Percentiles rank a stretch among this genome's conserved stretches.
These are phyloP conservation scores for Campylorhamphus procurvoides DNA, from an alignment of 2,113 vertebrate genomes.

Conservation along the genomic window DNA sequence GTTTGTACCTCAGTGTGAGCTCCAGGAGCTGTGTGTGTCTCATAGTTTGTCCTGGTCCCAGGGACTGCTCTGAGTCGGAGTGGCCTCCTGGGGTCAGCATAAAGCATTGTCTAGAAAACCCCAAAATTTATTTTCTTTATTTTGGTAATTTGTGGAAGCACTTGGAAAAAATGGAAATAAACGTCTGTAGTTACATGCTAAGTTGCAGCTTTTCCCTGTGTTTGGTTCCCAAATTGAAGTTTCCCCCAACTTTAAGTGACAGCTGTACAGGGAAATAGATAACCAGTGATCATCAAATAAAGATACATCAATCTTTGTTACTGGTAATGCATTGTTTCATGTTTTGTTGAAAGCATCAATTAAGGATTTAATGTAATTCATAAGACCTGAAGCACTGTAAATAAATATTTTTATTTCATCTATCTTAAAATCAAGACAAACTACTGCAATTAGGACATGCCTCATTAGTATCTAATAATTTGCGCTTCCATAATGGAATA, in stretches of 20 bases:
- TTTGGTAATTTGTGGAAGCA: not conserved
- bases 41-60: not conserved
- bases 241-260: not conserved
- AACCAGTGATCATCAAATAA: not conserved
- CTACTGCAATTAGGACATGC: conserved; percentile 34
- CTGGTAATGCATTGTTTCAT: not conserved
- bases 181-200: not conserved
- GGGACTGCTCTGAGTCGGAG: not conserved
- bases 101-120: not conserved
- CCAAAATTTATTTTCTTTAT: not conserved
- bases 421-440: conserved; percentile 30
- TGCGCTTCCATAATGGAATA: conserved; percentile 44
- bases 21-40: not conserved
- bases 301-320: not conserved
- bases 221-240: not conserved
- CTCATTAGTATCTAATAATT: conserved; percentile 50
- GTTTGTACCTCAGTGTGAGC: not conserved
- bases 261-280: not conserved
- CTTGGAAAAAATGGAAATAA: not conserved
- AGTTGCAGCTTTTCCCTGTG: not conserved
- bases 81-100: not conserved
- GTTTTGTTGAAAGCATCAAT: not conserved
- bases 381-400: not conserved
- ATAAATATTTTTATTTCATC: conserved; percentile 25
- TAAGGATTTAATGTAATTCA: not conserved